Base-by-base conservation (phyloP, 1,140 invertebrate genomes). In the Drosophila santomea region DNA sequence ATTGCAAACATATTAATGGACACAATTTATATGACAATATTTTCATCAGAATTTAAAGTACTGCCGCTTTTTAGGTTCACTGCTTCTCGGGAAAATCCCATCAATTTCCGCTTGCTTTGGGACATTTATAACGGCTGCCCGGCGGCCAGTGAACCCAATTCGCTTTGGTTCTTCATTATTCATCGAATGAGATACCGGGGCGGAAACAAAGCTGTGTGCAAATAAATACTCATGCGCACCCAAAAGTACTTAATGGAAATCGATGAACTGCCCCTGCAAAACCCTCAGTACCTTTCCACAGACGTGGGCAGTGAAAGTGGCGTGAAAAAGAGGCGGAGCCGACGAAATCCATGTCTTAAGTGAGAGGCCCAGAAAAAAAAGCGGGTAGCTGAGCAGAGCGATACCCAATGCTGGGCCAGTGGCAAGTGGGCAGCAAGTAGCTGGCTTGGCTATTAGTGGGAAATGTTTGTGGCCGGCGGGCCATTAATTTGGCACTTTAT, bases 401-500 rank as follows among this genome's bases (percentile, higher is more conserved):
- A 74, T 45, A 78, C 80, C 61, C 44, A 60, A 73, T 61, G 52
- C 32, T 61, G 55, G 47, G 44, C 64, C 61, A 39, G 11, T 45
- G 25, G 35, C 32, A 23, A 39, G 66, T 39, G 38, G 35, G 47
- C 58, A 68, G 47, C 62, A 82, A 83, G 84, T 86, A 86, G 72
- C 66, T 50, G 62, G 23, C 73, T 41, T 32, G 44, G 36, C 45
- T 51, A 81, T 74, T 74, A 71, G 62, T 60, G 48, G n/a, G 32
- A 59, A 43, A 77, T 71, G 32, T 61, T 47, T 56, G 47, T 59
- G 20, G 58, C 57, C 62, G 50, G 32, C 11, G 50, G 64, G 55
- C 38, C 56, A 67, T 83, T 77, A 83, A 83, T 89, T 83, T 89
- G 60, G 59, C 41, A 73, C 50, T 89, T 88, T 88, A 88, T 89